Conservation (phyloP, 1,140 invertebrate species). For the Nephila pilipes region DNA sequence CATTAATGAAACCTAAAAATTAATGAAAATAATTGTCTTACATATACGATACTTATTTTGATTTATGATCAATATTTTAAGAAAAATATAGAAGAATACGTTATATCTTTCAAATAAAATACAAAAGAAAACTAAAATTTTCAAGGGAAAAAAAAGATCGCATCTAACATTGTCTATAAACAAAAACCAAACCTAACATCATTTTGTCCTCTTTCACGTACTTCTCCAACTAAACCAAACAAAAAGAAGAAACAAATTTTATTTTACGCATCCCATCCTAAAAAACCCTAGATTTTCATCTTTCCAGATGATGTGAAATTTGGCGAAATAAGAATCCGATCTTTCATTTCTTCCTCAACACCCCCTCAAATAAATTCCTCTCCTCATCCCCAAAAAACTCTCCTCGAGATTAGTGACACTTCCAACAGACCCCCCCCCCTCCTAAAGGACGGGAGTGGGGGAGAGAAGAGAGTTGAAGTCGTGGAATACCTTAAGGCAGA, state of each 20-base stretch:
- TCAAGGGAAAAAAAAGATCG: too few relatives aligned
- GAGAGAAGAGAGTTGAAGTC: neutral
- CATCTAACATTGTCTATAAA: too few relatives aligned
- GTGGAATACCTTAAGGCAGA: neutral
- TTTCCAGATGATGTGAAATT: neutral
- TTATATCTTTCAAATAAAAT: too few relatives aligned
- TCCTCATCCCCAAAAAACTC: neutral
- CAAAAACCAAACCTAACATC: too few relatives aligned
- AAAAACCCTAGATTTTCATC: neutral
- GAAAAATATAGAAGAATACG: too few relatives aligned
- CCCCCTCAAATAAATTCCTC: constrained; percentile 22
- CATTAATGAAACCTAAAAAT: too few relatives aligned
- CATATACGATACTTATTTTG: too few relatives aligned
- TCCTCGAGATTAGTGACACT: constrained; percentile 9
- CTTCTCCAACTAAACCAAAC: too few relatives aligned
- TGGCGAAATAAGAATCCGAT: constrained; percentile 3
- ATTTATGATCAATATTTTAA: too few relatives aligned
- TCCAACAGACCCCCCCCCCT: neutral
- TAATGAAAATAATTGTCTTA: too few relatives aligned
- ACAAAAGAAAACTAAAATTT: too few relatives aligned
- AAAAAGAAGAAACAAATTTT: neutral
- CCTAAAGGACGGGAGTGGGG: neutral
- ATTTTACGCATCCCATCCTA: neutral
- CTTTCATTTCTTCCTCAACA: constrained; percentile 7
- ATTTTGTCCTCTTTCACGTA: too few relatives aligned